Base-by-base conservation (phyloP, 2,888 invertebrate genomes). In the Dryocosmus kuriphilus region DNA sequence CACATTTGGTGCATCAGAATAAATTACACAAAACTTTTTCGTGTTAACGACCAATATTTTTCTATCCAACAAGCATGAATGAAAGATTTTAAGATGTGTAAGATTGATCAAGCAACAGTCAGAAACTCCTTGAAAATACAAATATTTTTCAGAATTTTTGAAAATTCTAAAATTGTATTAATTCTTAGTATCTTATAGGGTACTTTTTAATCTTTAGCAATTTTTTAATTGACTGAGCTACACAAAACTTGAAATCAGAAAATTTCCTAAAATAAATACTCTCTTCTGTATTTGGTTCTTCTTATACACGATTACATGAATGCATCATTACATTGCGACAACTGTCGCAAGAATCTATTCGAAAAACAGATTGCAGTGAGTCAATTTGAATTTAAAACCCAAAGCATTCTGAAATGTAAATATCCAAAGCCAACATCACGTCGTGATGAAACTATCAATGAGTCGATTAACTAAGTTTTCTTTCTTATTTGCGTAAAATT, bases 381-480 rank as follows among this genome's bases (percentile, higher is more conserved):
- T 16, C 7, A 24, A 65, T 65, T 65, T 41, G 24, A 65, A 65
- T 65, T 38, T 41, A 41, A 16, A 41, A 41, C 41, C 38, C 16
- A 38, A 65, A 65, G 65, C 38, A 65, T 65, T 9, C 9, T 35
- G 35, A 35, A 65, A 38, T 65, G 67, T 46, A 67, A 67, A 67
- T 67, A 67, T 67, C 41, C 19, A 19, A 67, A 16, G 46, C 19
- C 41, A 67, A 46, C 67, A 46, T 67, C 41, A 67, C 19, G 24
- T 30, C 67, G 46, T 67, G 67, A 46, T 67, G 67, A 67, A 46
- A 67, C 46, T 67, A 27, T 46, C 67, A 67, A 46, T 67, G 67
- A 8, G 46, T 67, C 46, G 16, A 46, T 46, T 67, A 67, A 67
- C 22, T 63, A 62, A 32, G 32, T 46, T 67, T 46, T 67, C 67